A percentile compares a stretch with the other conserved stretches of the same genome.
Conservation (phyloP, 1,140 invertebrate genomes). For the Mactra quadrangularis region DNA sequence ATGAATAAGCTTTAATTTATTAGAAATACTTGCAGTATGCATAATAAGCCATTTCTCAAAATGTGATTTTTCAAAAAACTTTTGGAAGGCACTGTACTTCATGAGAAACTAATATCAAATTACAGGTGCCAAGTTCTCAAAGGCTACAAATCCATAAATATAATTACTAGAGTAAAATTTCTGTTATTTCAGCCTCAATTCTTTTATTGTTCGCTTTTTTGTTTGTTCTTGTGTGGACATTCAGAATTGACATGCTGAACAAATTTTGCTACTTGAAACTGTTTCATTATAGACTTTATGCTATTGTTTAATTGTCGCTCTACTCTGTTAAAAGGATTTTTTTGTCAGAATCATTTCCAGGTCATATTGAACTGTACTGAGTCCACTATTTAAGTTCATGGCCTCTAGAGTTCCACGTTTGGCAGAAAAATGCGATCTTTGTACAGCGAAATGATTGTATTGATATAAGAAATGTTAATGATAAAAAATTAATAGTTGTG, state of each 20-base stretch:
- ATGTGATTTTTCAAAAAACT: too few relatives aligned
- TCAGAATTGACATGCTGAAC: conserved; percentile 30
- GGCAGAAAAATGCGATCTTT: too few relatives aligned
- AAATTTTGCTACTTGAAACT: conserved; percentile 3
- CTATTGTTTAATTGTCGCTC: conserved; percentile 17
- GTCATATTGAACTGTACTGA: neutral
- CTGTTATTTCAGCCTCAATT: conserved; percentile 1
- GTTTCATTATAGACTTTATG: neutral
- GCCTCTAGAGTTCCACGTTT: too few relatives aligned
- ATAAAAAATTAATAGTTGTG: too few relatives aligned
- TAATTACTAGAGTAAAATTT: conserved; percentile 15
- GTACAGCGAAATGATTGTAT: too few relatives aligned
- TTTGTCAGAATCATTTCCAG: conserved; percentile 9
- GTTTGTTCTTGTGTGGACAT: neutral
- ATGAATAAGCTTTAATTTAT: too few relatives aligned
- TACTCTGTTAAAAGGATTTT: neutral
- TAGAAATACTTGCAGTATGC: too few relatives aligned
- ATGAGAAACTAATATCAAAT: conserved; percentile 40
- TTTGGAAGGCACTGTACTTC: too few relatives aligned
- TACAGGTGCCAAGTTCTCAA: conserved; percentile 11
- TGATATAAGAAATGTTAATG: too few relatives aligned
- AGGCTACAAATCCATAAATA: conserved; percentile 21
- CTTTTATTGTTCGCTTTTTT: too few relatives aligned
- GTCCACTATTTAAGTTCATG: too few relatives aligned
- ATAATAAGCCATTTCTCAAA: too few relatives aligned